These are phyloP conservation scores for Cephus runcator DNA, from an alignment of 2,888 invertebrate genomes.

Conservation along the genomic window DNA sequence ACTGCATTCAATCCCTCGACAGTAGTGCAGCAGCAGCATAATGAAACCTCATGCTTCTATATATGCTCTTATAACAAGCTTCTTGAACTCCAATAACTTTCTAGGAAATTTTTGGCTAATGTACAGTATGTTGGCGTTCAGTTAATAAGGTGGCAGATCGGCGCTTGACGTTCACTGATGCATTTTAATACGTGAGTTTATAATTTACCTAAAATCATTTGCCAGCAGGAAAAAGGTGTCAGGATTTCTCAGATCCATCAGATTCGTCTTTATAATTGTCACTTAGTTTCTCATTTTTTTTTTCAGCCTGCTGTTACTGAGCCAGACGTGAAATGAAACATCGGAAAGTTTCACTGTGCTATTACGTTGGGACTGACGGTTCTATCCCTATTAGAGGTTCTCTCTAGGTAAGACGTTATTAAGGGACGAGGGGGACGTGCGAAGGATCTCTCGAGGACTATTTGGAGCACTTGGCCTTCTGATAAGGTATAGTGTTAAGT, in stretches of 20 bases:
- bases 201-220: neutral
- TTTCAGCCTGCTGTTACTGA: neutral
- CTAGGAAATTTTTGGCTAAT: neutral
- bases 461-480: no score
- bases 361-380: neutral
- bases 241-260: neutral
- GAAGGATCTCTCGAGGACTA: no score
- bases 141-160: neutral
- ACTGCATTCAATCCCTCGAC: neutral
- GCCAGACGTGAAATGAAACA: neutral
- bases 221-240: neutral
- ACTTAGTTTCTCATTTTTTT: neutral
- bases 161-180: neutral
- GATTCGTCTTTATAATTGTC: neutral
- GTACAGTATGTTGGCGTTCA: neutral
- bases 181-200: neutral
- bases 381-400: neutral
- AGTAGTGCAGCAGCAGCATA: neutral
- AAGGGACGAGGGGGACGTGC: no score
- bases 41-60: neutral
- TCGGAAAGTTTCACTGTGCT: neutral
- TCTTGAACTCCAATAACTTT: neutral
- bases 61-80: neutral
- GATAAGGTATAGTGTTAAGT: no score
- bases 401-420: no score